A percentile compares a stretch with the other conserved stretches of the same genome.
Evolutionary conservation across 2,888 invertebrate genomes (phyloP).

Genomic region (Amblyteles armatorius): DNA sequence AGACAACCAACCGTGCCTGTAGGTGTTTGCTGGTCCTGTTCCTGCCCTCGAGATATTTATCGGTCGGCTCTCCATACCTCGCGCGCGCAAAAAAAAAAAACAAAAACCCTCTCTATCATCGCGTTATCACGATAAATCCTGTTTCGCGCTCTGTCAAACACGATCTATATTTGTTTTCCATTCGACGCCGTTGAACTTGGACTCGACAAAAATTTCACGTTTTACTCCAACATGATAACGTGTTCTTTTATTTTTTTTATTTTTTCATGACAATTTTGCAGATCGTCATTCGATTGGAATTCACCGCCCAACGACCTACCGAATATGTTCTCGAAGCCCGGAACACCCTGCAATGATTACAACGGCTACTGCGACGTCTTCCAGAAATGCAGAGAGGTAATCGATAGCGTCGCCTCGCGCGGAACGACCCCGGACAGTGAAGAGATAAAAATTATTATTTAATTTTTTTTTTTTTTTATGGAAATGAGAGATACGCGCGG

Average conservation of each 20-base stretch:
- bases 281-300: slow-evolving; percentile 95
- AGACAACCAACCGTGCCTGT: slow-evolving; percentile 92
- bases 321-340: slow-evolving; percentile 95
- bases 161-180: slow-evolving; percentile 23
- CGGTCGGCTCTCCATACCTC: slow-evolving; percentile 3
- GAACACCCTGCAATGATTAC: slow-evolving; percentile 96
- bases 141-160: slow-evolving; percentile 26
- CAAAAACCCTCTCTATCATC: slow-evolving; percentile 36
- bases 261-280: slow-evolving; percentile 71
- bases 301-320: slow-evolving; percentile 94
- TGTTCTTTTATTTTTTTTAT: not conserved
- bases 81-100: not conserved
- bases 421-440: not conserved
- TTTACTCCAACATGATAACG: not conserved
- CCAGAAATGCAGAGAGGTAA: slow-evolving; percentile 92
- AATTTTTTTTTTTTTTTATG: too few species aligned
- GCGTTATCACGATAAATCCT: slow-evolving; percentile 51
- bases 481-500: too few species aligned
- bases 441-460: not conserved
- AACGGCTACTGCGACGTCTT: slow-evolving; percentile 92
- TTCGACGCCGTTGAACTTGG: not conserved
- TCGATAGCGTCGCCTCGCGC: not conserved
- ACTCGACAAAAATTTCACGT: not conserved
- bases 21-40: slow-evolving; percentile 75
- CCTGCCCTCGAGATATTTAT: slow-evolving; percentile 36